Evolutionary conservation across 2,113 vertebrate genomes (phyloP).

Genomic region (Catagonus wagneri): DNA sequence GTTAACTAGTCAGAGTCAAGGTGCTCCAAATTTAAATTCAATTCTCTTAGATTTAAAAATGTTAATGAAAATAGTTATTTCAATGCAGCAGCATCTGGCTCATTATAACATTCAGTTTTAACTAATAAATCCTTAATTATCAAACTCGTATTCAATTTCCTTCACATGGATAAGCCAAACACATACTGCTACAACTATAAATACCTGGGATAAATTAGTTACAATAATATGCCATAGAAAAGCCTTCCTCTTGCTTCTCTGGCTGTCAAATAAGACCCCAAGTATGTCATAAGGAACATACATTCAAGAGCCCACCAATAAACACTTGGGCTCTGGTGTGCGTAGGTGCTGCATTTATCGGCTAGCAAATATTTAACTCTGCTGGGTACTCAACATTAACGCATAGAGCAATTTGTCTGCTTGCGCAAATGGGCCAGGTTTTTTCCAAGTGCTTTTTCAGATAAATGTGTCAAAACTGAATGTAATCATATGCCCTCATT

Average conservation of each 20-base stretch:
- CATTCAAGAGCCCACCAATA: conserved; percentile 8
- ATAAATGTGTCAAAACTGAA: conserved; percentile 77
- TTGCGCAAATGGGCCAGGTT: conserved; percentile 75
- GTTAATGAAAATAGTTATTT: conserved; percentile 81
- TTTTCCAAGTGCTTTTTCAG: conserved; percentile 75
- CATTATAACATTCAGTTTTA: conserved; percentile 81
- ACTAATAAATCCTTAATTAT: conserved; percentile 85
- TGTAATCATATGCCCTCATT: conserved; percentile 66
- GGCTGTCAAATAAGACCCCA: conserved; percentile 33
- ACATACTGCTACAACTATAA: conserved; percentile 69
- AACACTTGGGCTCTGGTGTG: conserved; percentile 16
- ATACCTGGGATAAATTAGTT: conserved; percentile 58
- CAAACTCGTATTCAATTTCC: conserved; percentile 80
- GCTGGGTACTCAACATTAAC: conserved; percentile 46
- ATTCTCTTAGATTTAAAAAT: conserved; percentile 83
- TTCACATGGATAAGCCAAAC: conserved; percentile 64
- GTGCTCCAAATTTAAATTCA: conserved; percentile 70
- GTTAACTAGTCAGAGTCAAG: conserved; percentile 76
- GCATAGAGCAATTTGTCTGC: conserved; percentile 57
- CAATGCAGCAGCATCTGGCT: conserved; percentile 82
- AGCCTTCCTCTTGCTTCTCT: conserved; percentile 16
- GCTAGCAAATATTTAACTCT: conserved; percentile 71
- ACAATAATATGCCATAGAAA: conserved; percentile 34
- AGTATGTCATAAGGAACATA: neutral
- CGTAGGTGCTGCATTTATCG: conserved; percentile 4